These are phyloP conservation scores for Pristis pectinata DNA, from an alignment of 2,797 vertebrate species.

Conservation along the genomic window DNA sequence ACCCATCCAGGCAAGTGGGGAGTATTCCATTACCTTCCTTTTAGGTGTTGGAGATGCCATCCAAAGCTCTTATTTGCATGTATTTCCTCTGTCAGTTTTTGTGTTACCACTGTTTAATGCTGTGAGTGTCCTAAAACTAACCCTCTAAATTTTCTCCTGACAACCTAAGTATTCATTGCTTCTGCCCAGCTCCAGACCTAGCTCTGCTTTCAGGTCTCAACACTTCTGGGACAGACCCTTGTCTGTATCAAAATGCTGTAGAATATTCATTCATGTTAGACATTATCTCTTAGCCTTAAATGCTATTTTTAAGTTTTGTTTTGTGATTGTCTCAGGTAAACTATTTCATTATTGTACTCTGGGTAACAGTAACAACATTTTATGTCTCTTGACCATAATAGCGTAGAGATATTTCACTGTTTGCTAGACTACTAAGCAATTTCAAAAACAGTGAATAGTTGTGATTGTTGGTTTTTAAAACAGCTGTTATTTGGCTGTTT, in stretches of 20 bases:
- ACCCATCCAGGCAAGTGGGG: no score
- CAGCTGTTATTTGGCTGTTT: not conserved
- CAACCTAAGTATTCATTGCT: not conserved
- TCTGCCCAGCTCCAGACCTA: not conserved
- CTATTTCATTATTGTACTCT: not conserved
- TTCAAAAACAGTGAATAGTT: not conserved
- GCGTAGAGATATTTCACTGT: not conserved
- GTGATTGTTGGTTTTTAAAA: not conserved
- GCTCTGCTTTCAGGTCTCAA: not conserved
- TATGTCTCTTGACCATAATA: not conserved
- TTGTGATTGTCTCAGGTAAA: not conserved
- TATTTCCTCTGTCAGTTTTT: not conserved
- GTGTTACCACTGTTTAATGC: not conserved
- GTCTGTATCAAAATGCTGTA: not conserved
- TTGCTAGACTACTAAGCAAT: not conserved
- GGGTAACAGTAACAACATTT: not conserved
- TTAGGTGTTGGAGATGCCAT: no score
- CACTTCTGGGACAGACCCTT: not conserved
- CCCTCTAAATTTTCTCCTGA: not conserved
- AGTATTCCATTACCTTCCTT: no score
- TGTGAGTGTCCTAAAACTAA: not conserved
- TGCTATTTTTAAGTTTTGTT: not conserved
- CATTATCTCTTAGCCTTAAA: not conserved
- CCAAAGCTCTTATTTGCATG: not conserved
- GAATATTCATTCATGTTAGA: not conserved